Conservation (phyloP, 1,140 invertebrate species). For the Drosophila chauvacae region DNA sequence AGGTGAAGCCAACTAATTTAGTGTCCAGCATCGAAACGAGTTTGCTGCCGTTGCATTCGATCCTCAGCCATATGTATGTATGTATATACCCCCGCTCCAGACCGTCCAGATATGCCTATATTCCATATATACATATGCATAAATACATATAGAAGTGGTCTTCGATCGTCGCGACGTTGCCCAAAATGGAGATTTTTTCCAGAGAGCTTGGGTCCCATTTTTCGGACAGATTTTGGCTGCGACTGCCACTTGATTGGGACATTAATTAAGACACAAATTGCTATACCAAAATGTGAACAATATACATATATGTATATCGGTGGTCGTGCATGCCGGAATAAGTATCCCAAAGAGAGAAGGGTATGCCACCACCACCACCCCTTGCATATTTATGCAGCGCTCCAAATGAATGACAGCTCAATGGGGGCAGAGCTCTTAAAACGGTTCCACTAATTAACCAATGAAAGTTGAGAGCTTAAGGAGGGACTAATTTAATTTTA, state of each 20-base stretch:
- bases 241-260: conserved; percentile 60
- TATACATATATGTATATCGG: not conserved
- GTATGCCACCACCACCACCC: not conserved
- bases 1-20: conserved; percentile 72
- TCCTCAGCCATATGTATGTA: not conserved
- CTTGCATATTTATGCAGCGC: conserved; percentile 60
- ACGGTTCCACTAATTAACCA: conserved; percentile 17
- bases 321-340: conserved; percentile 28
- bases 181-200: conserved; percentile 69
- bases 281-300: conserved; percentile 41
- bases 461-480: conserved; percentile 2
- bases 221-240: conserved; percentile 12
- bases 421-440: conserved; percentile 34
- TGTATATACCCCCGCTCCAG: not conserved
- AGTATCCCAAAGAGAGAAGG: conserved; percentile 8
- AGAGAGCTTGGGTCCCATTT: conserved; percentile 27
- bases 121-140: conserved; percentile 41
- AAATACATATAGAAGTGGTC: conserved; percentile 42
- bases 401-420: conserved; percentile 58
- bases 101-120: conserved; percentile 13
- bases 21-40: conserved; percentile 72
- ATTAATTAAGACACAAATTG: conserved; percentile 82
- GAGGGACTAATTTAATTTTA: conserved; percentile 13
- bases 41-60: conserved; percentile 47
- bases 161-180: conserved; percentile 23